These are phyloP conservation scores for Lutraria rhynchaena DNA, from an alignment of 1,140 invertebrate species.

Conservation along the genomic window DNA sequence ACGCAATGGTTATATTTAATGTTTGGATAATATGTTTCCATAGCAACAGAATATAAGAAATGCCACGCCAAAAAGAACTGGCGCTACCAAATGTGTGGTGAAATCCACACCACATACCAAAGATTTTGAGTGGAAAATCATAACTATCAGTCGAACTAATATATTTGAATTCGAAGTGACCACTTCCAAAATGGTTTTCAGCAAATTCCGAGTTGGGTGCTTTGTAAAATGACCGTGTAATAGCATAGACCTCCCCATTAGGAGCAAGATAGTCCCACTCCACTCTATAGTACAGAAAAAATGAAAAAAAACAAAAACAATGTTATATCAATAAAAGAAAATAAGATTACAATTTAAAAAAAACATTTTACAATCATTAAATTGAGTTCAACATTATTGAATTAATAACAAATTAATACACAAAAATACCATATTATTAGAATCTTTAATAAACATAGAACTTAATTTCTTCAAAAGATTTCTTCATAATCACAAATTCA, in stretches of 20 bases:
- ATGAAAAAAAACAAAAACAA: neutral
- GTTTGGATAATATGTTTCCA: conserved; percentile 21
- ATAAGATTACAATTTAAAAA: too few species aligned
- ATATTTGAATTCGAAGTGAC: conserved; percentile 17
- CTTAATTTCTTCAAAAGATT: too few species aligned
- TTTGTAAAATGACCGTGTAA: conserved; percentile 20
- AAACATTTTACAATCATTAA: too few species aligned
- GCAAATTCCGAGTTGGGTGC: conserved; percentile 13
- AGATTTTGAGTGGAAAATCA: neutral
- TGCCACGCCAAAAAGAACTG: neutral
- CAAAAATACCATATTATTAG: too few species aligned
- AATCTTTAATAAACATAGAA: too few species aligned
- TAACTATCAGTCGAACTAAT: too few species aligned
- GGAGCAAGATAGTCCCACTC: conserved; percentile 8
- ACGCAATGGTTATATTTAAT: conserved; percentile 5
- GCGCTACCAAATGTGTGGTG: neutral
- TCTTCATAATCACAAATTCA: too few species aligned
- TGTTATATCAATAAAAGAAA: too few species aligned
- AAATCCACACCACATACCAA: conserved; percentile 29
- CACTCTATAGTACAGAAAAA: conserved; percentile 12
- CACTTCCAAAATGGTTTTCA: conserved; percentile 4
- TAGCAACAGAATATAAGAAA: conserved; percentile 31
- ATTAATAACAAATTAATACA: too few species aligned
- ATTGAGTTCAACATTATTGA: too few species aligned
- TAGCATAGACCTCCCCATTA: neutral